A percentile compares a stretch with the other conserved stretches of the same genome.
Conservation (phyloP, 2,113 vertebrate genomes). For the Actenoides lindsayi region DNA sequence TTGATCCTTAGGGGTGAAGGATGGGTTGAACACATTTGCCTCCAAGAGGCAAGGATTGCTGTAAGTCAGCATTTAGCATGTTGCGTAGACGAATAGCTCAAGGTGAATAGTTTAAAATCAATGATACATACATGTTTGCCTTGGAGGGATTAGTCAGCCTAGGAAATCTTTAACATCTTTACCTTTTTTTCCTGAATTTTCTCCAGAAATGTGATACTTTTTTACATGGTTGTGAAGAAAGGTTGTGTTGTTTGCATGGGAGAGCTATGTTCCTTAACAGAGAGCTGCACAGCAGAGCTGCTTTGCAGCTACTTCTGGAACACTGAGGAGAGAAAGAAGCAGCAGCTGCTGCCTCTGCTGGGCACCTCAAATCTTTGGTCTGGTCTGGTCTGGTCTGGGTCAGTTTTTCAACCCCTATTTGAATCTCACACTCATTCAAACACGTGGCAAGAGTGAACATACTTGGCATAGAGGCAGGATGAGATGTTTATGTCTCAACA, state of each 20-base stretch:
- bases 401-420: background rate
- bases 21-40: background rate
- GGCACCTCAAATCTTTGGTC: background rate
- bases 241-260: background rate
- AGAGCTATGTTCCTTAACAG: background rate
- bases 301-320: background rate
- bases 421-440: background rate
- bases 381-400: background rate
- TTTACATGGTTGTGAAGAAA: background rate
- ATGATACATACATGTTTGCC: background rate
- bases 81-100: background rate
- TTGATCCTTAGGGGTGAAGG: background rate
- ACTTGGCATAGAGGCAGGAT: background rate
- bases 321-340: background rate
- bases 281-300: background rate
- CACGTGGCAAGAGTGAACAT: background rate
- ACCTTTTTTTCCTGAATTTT: background rate
- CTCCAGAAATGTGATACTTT: background rate
- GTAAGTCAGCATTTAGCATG: background rate
- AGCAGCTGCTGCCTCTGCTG: background rate
- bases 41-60: background rate
- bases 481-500: accelerated
- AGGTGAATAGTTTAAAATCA: background rate
- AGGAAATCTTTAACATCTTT: background rate
- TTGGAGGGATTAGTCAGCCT: background rate